These are phyloP conservation scores for Chaitophorus viminalis DNA, from an alignment of 2,888 invertebrate genomes.

Conservation along the genomic window DNA sequence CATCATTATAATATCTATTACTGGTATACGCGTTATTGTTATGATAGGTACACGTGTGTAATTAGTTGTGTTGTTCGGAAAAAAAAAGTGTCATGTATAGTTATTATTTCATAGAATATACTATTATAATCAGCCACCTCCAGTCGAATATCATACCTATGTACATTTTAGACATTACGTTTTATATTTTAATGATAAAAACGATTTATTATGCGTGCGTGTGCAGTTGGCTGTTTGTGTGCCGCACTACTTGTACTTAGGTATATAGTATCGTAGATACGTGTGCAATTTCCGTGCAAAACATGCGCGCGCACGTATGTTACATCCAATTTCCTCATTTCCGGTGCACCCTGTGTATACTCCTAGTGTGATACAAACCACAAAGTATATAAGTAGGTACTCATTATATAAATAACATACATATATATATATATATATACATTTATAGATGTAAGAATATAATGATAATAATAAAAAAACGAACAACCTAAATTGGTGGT, in stretches of 20 bases:
- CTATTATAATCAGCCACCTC: no score
- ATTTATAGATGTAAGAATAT: not conserved
- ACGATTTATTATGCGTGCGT: not conserved
- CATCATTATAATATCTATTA: no score
- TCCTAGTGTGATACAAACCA: constrained; percentile 26
- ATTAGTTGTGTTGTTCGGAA: no score
- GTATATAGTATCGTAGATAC: not conserved
- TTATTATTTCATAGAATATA: no score
- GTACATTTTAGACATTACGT: not conserved
- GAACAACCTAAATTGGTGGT: constrained; percentile 53
- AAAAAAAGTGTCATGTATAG: no score
- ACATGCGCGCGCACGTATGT: not conserved
- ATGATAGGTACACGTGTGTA: no score
- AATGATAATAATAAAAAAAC: constrained; percentile 28
- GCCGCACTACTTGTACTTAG: not conserved
- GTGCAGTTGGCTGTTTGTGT: not conserved
- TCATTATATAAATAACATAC: not conserved
- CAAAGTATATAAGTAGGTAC: constrained; percentile 10
- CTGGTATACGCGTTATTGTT: no score
- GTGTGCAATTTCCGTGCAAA: not conserved
- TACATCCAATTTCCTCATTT: constrained; percentile 55
- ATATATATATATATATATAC: not conserved
- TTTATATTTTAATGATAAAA: not conserved
- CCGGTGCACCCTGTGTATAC: not conserved
- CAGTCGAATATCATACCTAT: no score